Percentiles rank a stretch among this genome's conserved stretches.
Evolutionary conservation across 2,113 vertebrate genomes (phyloP).

Genomic region (Hemichromis elongatus): DNA sequence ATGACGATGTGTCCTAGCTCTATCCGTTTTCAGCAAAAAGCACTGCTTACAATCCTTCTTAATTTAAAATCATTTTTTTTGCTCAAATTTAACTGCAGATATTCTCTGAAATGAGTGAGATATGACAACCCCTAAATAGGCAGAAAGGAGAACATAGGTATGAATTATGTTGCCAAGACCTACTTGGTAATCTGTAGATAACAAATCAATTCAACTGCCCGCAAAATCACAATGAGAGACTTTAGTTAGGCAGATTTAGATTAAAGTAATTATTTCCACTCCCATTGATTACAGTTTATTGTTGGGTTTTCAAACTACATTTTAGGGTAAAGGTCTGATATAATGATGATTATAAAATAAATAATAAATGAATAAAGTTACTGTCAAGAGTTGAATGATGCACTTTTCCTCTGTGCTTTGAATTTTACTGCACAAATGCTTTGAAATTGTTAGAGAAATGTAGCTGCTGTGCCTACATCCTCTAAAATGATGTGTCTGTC

Average conservation of each 20-base stretch:
- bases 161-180: too few relatives aligned
- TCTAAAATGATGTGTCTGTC: neutral
- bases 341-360: neutral
- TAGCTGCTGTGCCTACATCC: neutral
- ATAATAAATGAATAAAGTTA: neutral
- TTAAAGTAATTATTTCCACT: too few relatives aligned
- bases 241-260: too few relatives aligned
- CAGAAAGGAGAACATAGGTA: too few relatives aligned
- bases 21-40: neutral
- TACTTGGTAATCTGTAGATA: too few relatives aligned
- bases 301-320: neutral
- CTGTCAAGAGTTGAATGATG: neutral
- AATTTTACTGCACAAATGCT: neutral
- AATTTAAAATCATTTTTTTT: neutral
- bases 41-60: neutral
- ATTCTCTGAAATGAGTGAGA: neutral
- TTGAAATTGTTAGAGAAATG: neutral
- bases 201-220: too few relatives aligned
- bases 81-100: neutral
- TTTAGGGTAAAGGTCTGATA: neutral
- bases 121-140: too few relatives aligned
- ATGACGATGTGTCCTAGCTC: neutral
- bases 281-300: neutral
- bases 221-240: too few relatives aligned
- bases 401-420: neutral